Evolutionary conservation across 2,888 invertebrate genomes (phyloP).

Genomic region (Lamellibrachia satsuma): DNA sequence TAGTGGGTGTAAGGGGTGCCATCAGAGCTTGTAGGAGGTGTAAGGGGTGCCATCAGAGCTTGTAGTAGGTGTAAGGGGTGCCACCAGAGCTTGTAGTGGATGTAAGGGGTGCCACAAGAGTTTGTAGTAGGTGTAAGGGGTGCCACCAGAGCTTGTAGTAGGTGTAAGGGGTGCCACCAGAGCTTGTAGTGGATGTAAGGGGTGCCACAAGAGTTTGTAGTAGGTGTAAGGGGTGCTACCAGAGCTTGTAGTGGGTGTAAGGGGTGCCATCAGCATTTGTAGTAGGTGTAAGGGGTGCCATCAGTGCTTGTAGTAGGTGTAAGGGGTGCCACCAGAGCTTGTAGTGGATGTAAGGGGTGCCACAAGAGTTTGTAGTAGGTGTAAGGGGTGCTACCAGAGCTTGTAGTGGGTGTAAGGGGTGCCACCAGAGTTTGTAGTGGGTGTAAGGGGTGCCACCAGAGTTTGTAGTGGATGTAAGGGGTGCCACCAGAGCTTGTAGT

Average conservation of each 20-base stretch:
- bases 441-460: not conserved
- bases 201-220: not conserved
- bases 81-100: not conserved
- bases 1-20: not conserved
- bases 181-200: not conserved
- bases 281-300: not conserved
- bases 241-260: not conserved
- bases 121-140: not conserved
- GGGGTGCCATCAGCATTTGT: not conserved
- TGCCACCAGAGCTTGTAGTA: not conserved
- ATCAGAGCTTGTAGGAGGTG: not conserved
- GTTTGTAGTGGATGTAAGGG: not conserved
- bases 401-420: no score
- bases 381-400: not conserved
- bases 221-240: not conserved
- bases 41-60: not conserved
- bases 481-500: not conserved
- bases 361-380: not conserved
- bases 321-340: not conserved
- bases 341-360: not conserved
- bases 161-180: not conserved
- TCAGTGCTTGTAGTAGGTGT: not conserved
- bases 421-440: not conserved
- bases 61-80: not conserved
- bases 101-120: not conserved